A percentile compares a stretch with the other conserved stretches of the same genome.
Evolutionary conservation across 2,888 invertebrate genomes (phyloP).

Genomic region (Dromius quadrimaculatus): DNA sequence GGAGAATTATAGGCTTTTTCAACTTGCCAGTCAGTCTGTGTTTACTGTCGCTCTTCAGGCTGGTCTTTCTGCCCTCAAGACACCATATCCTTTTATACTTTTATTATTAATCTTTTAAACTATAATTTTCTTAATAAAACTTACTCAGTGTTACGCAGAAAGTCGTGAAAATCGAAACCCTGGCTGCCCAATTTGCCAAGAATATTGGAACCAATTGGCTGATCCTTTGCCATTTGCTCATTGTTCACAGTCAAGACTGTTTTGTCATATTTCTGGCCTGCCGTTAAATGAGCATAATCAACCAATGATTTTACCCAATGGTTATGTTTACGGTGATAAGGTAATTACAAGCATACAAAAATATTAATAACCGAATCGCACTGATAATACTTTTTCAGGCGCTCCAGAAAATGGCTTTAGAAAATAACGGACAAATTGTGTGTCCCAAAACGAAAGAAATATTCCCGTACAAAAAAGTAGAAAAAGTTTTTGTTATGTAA

Average conservation of each 20-base stretch:
- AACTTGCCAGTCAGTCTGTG: slow-evolving; percentile 90
- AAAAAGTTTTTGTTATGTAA: slow-evolving; percentile 98
- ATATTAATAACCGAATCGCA: not conserved
- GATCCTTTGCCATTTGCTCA: slow-evolving; percentile 92
- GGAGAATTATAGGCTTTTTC: slow-evolving; percentile 95
- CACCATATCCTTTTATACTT: slow-evolving; percentile 80
- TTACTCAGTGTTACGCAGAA: slow-evolving; percentile 79
- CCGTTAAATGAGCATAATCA: slow-evolving; percentile 98
- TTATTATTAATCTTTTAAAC: not conserved
- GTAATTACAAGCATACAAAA: slow-evolving; percentile 65
- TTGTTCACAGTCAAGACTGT: slow-evolving; percentile 94
- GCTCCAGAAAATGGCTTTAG: slow-evolving; percentile 88
- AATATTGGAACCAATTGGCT: slow-evolving; percentile 88
- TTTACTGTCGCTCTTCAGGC: slow-evolving; percentile 93
- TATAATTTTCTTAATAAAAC: slow-evolving; percentile 60
- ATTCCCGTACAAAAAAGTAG: slow-evolving; percentile 90
- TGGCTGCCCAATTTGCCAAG: slow-evolving; percentile 93
- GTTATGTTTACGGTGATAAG: slow-evolving; percentile 95
- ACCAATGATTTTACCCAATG: slow-evolving; percentile 98
- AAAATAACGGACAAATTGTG: slow-evolving; percentile 90
- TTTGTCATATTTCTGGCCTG: slow-evolving; percentile 90
- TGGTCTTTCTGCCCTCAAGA: slow-evolving; percentile 95
- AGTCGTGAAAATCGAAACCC: slow-evolving; percentile 77
- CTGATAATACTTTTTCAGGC: slow-evolving; percentile 72
- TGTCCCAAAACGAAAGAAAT: slow-evolving; percentile 96